phyloP scores from a whole-genome alignment of 2,888 invertebrate genomes.

The Osmoderma eremita region DNA sequence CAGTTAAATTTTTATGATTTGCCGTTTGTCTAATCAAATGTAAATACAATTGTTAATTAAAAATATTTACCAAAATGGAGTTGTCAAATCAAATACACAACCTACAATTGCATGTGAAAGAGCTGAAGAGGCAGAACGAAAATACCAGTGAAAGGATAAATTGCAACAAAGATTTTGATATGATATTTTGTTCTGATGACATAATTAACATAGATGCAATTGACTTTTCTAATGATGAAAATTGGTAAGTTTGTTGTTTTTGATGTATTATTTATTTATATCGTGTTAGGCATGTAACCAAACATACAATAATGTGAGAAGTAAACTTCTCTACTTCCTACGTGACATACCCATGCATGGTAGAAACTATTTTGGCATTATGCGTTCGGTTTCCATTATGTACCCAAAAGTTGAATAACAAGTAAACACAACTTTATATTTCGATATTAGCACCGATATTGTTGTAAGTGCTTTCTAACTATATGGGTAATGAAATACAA shows the following conservation, averaged over 20 bases:
- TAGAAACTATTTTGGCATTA: too few species aligned
- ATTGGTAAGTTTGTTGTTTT: slow-evolving; percentile 65
- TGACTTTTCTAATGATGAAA: slow-evolving; percentile 69
- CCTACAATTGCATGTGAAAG: slow-evolving; percentile 49
- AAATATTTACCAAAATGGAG: slow-evolving; percentile 54
- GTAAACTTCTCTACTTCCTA: too few species aligned
- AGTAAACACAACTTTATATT: too few species aligned
- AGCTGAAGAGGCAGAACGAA: slow-evolving; percentile 40
- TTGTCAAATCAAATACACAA: slow-evolving; percentile 56
- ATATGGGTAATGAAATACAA: too few species aligned
- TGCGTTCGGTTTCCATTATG: too few species aligned
- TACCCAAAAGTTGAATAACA: too few species aligned
- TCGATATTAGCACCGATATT: too few species aligned
- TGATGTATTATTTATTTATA: too few species aligned
- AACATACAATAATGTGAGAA: too few species aligned
- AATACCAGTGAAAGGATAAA: slow-evolving; percentile 32
- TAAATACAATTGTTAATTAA: slow-evolving; percentile 39
- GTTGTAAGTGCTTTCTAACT: too few species aligned
- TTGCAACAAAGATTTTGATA: slow-evolving; percentile 36
- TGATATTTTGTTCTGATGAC: slow-evolving; percentile 53
- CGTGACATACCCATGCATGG: too few species aligned
- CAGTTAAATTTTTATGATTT: slow-evolving; percentile 44
- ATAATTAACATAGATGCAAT: slow-evolving; percentile 69
- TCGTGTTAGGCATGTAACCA: too few species aligned
- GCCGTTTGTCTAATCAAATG: slow-evolving; percentile 42